Conservation (phyloP, 2,113 vertebrate genomes). For the Promerops cafer region DNA sequence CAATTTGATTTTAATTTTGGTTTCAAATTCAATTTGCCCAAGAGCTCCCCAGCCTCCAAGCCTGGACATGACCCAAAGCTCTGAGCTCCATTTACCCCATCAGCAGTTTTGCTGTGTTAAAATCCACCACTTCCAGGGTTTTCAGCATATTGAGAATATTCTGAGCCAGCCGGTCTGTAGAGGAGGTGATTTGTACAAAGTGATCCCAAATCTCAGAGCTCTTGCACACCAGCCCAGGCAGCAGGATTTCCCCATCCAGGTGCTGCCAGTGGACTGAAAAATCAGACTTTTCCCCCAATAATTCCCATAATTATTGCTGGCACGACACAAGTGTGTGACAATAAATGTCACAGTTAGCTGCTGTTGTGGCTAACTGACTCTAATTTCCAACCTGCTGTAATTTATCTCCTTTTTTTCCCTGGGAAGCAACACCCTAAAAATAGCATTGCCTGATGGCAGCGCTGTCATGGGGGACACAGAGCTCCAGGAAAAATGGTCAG, state of each 20-base stretch:
- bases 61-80: accelerated
- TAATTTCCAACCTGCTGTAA: not conserved
- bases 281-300: not conserved
- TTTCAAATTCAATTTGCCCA: not conserved
- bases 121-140: not conserved
- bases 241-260: not conserved
- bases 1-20: not conserved
- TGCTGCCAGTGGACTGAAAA: not conserved
- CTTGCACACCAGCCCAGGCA: not conserved
- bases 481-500: not conserved
- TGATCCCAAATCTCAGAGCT: accelerated
- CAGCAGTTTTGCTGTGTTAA: not conserved
- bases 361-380: not conserved
- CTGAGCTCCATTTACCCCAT: not conserved
- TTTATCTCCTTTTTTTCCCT: not conserved
- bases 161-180: not conserved
- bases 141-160: not conserved
- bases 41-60: not conserved
- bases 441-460: not conserved
- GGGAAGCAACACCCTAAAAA: not conserved
- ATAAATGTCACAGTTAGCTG: accelerated
- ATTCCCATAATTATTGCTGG: not conserved
- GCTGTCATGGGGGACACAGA: accelerated
- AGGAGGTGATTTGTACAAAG: not conserved
- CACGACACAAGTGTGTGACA: accelerated